A percentile compares a stretch with the other conserved stretches of the same genome.
Conservation (phyloP, 2,113 vertebrate species). For the Laticauda laticaudata region DNA sequence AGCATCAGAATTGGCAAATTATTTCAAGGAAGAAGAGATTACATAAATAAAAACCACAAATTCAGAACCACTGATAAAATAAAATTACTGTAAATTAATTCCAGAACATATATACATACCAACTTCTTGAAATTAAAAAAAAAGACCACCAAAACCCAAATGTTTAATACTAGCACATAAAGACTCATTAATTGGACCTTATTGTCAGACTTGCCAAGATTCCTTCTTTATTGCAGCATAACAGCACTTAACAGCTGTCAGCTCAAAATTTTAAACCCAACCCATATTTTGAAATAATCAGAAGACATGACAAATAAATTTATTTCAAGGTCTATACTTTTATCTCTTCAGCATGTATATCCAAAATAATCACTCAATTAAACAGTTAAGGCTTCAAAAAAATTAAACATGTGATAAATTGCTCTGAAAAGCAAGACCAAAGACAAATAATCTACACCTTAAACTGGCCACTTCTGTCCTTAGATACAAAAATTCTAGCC, state of each 20-base stretch:
- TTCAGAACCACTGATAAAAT: background rate
- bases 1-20: background rate
- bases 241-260: background rate
- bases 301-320: background rate
- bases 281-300: background rate
- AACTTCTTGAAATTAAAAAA: background rate
- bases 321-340: constrained; percentile 10
- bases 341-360: background rate
- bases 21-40: background rate
- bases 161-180: background rate
- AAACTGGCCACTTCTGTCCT: constrained; percentile 3
- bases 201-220: background rate
- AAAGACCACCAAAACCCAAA: background rate
- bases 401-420: constrained; percentile 16
- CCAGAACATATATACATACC: background rate
- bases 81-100: background rate
- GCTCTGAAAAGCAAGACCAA: constrained; percentile 36
- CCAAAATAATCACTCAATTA: constrained; percentile 16
- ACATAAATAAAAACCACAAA: background rate
- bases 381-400: constrained; percentile 32
- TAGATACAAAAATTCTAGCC: constrained; percentile 7
- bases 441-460: constrained; percentile 40
- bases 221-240: background rate
- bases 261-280: background rate
- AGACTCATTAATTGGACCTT: background rate